Base-by-base conservation (phyloP, 1,140 invertebrate genomes). In the Stenopsyche tienmushanensis region DNA sequence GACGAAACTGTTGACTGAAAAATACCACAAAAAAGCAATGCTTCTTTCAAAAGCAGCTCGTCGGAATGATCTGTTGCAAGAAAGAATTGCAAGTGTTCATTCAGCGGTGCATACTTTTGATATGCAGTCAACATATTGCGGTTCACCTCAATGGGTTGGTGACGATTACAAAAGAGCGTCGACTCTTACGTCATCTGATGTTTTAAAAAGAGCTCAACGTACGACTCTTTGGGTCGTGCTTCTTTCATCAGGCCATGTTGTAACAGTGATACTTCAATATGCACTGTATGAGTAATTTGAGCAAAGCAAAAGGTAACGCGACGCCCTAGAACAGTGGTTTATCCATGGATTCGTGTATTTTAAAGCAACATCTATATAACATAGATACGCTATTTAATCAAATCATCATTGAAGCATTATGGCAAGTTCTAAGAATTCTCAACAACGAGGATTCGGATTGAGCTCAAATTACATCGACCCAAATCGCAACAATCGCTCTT, bases 81-180 rank as follows among this genome's bases (percentile, higher is more conserved):
- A 23, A 5, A 34, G 29, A 34, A 34, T 34, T 7, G 5, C 5
- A 10, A 20, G 24, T 1, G 52, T 52, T 20, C 13, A 25, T 25
- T 21, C 8, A 25, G 26, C 20, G 25, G 55, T 58, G 25, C 44
- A 41, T 41, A 58, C 55, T 58, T 58, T 58, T 58, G 55, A 58
- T 58, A 42, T 44, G 39, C 41, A 60, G 57, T 60, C 57, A 60
- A 60, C 57, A 26, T 44, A 60, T 60, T 60, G 57, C 57, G 21
- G 57, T 60, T 60, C 57, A 60, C 57, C 57, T 60, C 57, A 60
- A 60, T 60, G 57, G 57, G 41, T 60, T 23, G 42, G 57, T 23
- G 57, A 60, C 57, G 29, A 60, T 60, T 25, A 60, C 42, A 60
- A 60, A 60, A 60, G 44, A n/a, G 15, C 39, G 29, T 42, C 29